Evolutionary conservation across 1,140 invertebrate genomes (phyloP).

Genomic region (Drosophila saltans): DNA sequence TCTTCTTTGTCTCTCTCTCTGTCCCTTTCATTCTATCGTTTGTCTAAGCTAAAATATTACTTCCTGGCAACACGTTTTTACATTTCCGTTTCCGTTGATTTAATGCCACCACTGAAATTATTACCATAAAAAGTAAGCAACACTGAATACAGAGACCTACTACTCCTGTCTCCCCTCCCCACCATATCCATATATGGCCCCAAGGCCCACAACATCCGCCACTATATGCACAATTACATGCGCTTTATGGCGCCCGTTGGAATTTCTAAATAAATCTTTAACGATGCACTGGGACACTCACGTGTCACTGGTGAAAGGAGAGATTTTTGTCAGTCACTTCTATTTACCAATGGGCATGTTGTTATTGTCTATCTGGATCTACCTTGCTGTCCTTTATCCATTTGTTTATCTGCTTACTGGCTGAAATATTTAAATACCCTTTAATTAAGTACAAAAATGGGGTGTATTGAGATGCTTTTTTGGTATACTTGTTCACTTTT

Average conservation of each 20-base stretch:
- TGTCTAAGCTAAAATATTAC: slow-evolving; percentile 80
- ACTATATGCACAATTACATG: slow-evolving; percentile 63
- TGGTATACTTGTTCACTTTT: no score
- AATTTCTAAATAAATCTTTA: slow-evolving; percentile 74
- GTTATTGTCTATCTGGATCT: neutral
- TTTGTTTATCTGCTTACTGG: slow-evolving; percentile 48
- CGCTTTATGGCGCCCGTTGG: slow-evolving; percentile 48
- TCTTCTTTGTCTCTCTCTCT: neutral
- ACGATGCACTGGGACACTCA: slow-evolving; percentile 59
- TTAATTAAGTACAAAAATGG: neutral
- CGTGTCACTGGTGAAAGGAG: slow-evolving; percentile 33
- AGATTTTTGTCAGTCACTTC: slow-evolving; percentile 21
- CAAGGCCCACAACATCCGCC: slow-evolving; percentile 1
- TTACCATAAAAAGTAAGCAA: slow-evolving; percentile 75
- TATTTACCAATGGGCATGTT: slow-evolving; percentile 20
- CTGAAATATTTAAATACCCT: neutral
- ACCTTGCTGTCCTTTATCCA: slow-evolving; percentile 31
- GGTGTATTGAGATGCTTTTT: neutral
- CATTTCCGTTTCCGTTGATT: slow-evolving; percentile 77
- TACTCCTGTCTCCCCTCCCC: neutral
- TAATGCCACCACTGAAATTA: slow-evolving; percentile 73
- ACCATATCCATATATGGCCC: neutral
- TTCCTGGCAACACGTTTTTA: slow-evolving; percentile 81
- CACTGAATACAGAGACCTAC: slow-evolving; percentile 34
- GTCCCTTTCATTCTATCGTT: slow-evolving; percentile 43